Evolutionary conservation across 1,140 invertebrate species (phyloP).

Genomic region (Apis laboriosa): DNA sequence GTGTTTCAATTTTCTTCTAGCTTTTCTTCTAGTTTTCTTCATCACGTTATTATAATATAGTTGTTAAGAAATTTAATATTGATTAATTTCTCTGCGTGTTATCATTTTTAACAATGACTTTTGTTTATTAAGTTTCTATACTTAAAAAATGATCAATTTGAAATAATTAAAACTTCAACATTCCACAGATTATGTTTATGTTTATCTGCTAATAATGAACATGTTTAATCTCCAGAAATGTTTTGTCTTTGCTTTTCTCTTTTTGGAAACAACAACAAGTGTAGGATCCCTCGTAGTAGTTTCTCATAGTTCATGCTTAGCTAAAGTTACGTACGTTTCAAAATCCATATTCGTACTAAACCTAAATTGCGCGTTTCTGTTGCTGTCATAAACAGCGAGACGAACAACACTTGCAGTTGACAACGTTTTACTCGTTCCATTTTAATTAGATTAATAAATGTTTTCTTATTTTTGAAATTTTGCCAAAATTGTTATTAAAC

Average conservation of each 20-base stretch:
- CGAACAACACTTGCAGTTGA: no score
- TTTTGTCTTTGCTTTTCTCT: neutral
- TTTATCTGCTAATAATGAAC: neutral
- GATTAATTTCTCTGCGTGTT: no score
- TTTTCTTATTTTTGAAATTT: neutral
- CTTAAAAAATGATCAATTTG: no score
- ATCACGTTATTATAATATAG: neutral
- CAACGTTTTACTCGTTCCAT: neutral
- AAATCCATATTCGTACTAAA: neutral
- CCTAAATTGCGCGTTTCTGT: neutral
- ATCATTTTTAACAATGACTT: no score
- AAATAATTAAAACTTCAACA: neutral
- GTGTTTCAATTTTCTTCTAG: slow-evolving; percentile 35
- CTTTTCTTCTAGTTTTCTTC: neutral
- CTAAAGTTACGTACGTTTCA: slow-evolving; percentile 4
- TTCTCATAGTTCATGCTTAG: neutral
- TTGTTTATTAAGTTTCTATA: no score
- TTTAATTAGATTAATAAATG: neutral
- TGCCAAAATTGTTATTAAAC: neutral
- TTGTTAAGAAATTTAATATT: neutral
- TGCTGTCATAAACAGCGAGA: neutral
- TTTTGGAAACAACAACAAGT: neutral
- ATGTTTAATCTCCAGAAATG: slow-evolving; percentile 5
- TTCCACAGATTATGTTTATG: neutral
- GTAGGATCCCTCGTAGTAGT: neutral